Evolutionary conservation across 1,140 invertebrate species (phyloP), one percentile per base, ranked within the genome.

Genomic region (Drosophila lowei): DNA sequence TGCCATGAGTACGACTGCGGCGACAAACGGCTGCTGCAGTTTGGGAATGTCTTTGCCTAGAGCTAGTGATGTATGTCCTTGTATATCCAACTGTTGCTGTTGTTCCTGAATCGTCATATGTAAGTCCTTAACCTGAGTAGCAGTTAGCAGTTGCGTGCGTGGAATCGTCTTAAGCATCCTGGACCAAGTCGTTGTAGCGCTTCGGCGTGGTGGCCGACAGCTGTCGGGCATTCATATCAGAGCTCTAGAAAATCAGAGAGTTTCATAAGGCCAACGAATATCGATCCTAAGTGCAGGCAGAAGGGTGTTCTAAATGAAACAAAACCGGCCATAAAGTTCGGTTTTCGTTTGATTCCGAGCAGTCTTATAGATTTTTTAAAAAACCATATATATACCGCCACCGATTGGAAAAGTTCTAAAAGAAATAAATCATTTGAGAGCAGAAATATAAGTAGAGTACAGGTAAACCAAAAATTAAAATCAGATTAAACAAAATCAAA

Each of bases 381-480:
- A 72, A 86, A 77, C 86, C 80, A 85, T 90, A 91, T 53, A 91
- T 63, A 90, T 90, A 91, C 79, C 90, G 85, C 90, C 90, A 91
- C 85, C 89, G 90, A 80, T 91, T 91, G 56, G 86, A 80, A 90
- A 91, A 91, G 49, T 90, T 88, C 90, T 91, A 90, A 68, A 90
- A 86, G 89, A 68, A 90, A 86, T 54, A 85, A 86, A 86, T 70
- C 7, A 65, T 81, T 61, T 52, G 44, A 74, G 46, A 38, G 34
- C 54, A 48, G 48, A 57, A 25, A 43, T 62, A 43, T 48, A 56
- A 57, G 53, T 59, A 68, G 50, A 67, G 56, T 49, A 75, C 0
- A 67, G 38, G 15, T 2, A 11, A 53, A 79, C 34, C 25, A 25
- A 41, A 25, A 38, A 25, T 18, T 16, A 38, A 6, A 23, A 41